A percentile compares a stretch with the other conserved stretches of the same genome.
Evolutionary conservation across 2,113 vertebrate species (phyloP).

Genomic region (Ciconia maguari): DNA sequence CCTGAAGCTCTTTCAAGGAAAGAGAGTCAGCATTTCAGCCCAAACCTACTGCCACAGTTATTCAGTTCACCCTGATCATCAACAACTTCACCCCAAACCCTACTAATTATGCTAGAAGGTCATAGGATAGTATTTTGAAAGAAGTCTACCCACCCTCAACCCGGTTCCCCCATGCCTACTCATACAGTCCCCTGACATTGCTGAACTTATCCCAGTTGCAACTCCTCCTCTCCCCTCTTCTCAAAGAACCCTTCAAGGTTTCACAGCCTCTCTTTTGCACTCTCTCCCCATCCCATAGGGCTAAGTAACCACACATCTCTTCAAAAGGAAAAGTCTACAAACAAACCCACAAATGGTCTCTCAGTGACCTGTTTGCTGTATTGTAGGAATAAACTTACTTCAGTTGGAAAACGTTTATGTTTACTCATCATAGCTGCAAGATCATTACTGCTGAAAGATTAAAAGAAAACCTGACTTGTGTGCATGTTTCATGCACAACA

Average conservation of each 20-base stretch:
- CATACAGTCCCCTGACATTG: background rate
- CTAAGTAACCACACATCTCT: background rate
- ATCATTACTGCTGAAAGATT: background rate
- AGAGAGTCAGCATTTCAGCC: background rate
- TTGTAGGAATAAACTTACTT: background rate
- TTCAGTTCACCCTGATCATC: background rate
- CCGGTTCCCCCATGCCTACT: background rate
- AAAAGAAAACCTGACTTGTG: background rate
- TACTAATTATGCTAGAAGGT: background rate
- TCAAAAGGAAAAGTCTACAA: background rate
- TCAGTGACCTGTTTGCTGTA: background rate
- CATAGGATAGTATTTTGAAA: background rate
- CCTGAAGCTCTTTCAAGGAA: background rate
- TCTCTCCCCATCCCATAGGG: background rate
- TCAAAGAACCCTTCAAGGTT: background rate
- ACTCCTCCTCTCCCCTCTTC: too few relatives aligned
- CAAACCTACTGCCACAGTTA: background rate
- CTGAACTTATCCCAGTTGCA: background rate
- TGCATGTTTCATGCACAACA: accelerated
- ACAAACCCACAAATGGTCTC: background rate
- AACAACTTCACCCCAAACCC: background rate
- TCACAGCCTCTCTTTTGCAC: background rate
- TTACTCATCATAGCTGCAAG: background rate
- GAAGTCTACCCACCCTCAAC: background rate
- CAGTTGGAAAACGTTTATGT: background rate